These are phyloP conservation scores for Cryptoblepharus egeriae DNA, from an alignment of 2,797 vertebrate species.

Conservation along the genomic window DNA sequence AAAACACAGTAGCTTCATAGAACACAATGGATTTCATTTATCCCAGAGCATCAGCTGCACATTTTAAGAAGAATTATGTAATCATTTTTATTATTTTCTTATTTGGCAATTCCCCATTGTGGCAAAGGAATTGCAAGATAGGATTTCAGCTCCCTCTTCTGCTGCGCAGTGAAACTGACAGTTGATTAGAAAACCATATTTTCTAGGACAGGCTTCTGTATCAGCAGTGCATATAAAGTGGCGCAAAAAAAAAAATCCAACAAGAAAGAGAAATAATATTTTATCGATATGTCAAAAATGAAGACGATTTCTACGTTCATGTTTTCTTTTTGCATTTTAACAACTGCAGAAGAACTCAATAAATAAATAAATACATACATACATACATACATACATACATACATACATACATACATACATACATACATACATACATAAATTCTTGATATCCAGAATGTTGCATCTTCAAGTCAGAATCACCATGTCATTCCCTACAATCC, in stretches of 20 bases:
- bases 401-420: no score
- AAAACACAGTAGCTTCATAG: background rate
- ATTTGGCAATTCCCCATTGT: slow-evolving; percentile 1
- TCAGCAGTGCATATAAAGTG: slow-evolving; percentile 9
- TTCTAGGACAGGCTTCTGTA: slow-evolving; percentile 37
- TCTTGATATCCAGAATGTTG: background rate
- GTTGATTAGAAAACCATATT: slow-evolving; percentile 42
- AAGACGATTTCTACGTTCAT: slow-evolving; percentile 24
- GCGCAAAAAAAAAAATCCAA: slow-evolving; percentile 35
- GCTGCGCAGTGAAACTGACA: slow-evolving; percentile 46
- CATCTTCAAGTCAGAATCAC: background rate
- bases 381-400: no score
- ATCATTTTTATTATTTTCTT: background rate
- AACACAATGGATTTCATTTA: background rate
- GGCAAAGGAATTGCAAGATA: slow-evolving; percentile 17
- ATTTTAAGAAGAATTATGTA: background rate
- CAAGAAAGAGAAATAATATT: slow-evolving; percentile 38
- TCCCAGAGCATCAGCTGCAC: background rate
- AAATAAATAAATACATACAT: no score
- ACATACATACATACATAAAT: no score
- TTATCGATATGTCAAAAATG: slow-evolving; percentile 13
- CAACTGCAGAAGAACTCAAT: background rate
- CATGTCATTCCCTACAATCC: no score
- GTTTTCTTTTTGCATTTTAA: slow-evolving; percentile 45
- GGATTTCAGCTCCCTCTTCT: slow-evolving; percentile 32